Evolutionary conservation across 2,888 invertebrate genomes (phyloP), one percentile per base, ranked within the genome.

Genomic region (Phortica okadai): DNA sequence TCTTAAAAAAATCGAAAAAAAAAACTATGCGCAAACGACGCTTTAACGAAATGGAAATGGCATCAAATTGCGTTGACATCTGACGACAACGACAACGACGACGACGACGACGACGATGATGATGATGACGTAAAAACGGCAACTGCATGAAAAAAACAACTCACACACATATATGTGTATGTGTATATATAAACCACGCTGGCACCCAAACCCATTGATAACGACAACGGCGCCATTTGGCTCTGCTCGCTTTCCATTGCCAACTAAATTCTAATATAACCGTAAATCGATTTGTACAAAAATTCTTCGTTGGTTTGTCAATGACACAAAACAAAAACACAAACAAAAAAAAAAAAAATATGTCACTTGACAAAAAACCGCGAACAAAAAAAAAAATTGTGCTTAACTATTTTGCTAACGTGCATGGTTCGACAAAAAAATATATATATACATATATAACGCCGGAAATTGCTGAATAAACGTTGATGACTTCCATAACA

Each of bases 1-100:
- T 21, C 21, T 21, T 21, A 78, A 79, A 79, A 81, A 76, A 78
- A 73, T 74, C 78, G 72, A 75, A 62, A 70, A 64, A 62, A 64
- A 64, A 74, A 64, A 64, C 11, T 62, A 50, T 42, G 14, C 74
- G 78, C 73, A 77, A 56, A 56, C 75, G 75, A 41, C 74, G 58
- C 76, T 77, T 72, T 70, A 75, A 76, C 76, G 69, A 84, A 87
- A 88, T 88, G 88, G 83, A 88, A 89, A 87, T 88, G 89, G 87
- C 89, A 85, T 84, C 86, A 88, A 89, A 90, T 90, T 89, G 87
- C 85, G 83, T 85, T 89, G 90, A 89, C 89, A 90, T 88, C 87
- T 86, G 89, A 88, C 88, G 87, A 86, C 83, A 81, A 80, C 77
- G 58, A 42, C 78, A 79, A 78, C 64, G 41, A 74, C 81, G 62